Evolutionary conservation across 1,140 invertebrate species (phyloP), one percentile per base, ranked within the genome.

Genomic region (Globodera rostochiensis): DNA sequence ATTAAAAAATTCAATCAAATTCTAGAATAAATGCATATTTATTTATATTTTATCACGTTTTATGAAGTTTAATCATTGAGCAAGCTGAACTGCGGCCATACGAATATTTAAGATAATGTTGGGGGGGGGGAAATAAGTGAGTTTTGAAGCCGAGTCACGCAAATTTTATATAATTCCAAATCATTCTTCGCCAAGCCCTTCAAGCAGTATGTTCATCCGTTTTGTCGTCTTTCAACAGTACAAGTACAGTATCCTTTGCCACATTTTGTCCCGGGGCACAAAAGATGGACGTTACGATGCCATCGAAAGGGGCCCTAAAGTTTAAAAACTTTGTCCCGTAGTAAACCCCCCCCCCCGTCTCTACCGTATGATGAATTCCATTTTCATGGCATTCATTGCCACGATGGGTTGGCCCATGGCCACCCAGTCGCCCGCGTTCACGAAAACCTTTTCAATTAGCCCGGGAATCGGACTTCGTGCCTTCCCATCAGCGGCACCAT

Each of bases 381-480:
- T 99, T 92, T 99, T 99, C 97, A 99, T 99, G 9, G 97, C 97
- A 81, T 96, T 95, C 87, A 98, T 94, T 67, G 96, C 94, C 64
- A 96, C 92, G 0, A 98, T 90, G 1, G 95, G 93, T 90, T 97
- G 94, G 1, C 95, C 95, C 88, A 93, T 92, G 82, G 93, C 93
- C 1, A 98, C 94, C n/a, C 82, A 77, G 84, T 95, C 93, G 5
- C 95, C 96, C 25, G 92, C 90, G 79, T 93, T 92, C 0, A 98
- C 95, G 25, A 95, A 91, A 60, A 99, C 91, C 91, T 95, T 96
- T 84, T 98, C 96, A 25, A 99, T 91, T 19, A 98, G 93, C 19
- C 97, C 97, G 0, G 97, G 96, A 93, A 98, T 98, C 7, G 97
- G 96, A 45, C 96, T 94, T 19, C 93, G 89, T 4, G 85, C 83